Conservation (phyloP, 2,113 vertebrate genomes). For the Plestiodon gilberti region DNA sequence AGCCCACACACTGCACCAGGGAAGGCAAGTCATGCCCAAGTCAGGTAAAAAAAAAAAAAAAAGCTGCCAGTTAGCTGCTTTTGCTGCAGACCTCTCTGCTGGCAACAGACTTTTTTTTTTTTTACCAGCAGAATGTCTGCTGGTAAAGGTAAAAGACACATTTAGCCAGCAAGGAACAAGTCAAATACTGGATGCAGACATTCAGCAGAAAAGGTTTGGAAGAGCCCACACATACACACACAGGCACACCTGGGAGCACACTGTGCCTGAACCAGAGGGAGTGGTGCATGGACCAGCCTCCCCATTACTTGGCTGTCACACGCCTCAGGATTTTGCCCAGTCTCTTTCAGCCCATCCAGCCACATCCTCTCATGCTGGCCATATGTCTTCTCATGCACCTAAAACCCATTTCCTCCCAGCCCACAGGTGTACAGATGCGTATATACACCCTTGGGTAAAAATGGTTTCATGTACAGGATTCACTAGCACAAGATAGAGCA, state of each 20-base stretch:
- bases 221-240: not conserved
- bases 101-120: no score
- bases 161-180: not conserved
- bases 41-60: not conserved
- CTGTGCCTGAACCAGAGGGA: not conserved
- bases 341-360: not conserved
- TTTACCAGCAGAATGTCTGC: no score
- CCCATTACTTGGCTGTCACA: no score
- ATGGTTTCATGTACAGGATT: no score
- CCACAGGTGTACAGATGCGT: no score
- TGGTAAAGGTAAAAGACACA: not conserved
- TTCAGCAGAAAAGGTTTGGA: not conserved
- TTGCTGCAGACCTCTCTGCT: not conserved
- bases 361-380: not conserved
- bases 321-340: not conserved
- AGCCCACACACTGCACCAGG: not conserved
- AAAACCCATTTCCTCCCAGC: no score
- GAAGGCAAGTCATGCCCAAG: not conserved
- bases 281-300: not conserved
- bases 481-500: no score
- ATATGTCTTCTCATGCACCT: not conserved
- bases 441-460: no score
- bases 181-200: not conserved
- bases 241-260: not conserved
- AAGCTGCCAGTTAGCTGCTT: no score